phyloP scores from a whole-genome alignment of 2,113 vertebrate genomes.

The Verasper variegatus region DNA sequence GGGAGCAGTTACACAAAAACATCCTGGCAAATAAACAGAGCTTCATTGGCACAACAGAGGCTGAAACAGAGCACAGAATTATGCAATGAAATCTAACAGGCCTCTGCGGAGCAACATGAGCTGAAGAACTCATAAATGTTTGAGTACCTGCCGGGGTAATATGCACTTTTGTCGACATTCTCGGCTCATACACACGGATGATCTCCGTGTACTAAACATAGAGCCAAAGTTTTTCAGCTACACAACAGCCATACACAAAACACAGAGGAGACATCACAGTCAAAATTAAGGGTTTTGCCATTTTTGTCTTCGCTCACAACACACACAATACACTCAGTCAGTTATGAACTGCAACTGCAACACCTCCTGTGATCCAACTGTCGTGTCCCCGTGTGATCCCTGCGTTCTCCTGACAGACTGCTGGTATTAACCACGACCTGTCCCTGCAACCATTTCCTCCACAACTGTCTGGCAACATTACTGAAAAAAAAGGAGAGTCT shows the following conservation, averaged over 20 bases:
- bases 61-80: conserved; percentile 61
- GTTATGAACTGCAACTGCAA: conserved; percentile 4
- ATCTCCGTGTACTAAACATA: conserved; percentile 48
- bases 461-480: conserved; percentile 52
- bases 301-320: conserved; percentile 1
- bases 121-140: conserved; percentile 80
- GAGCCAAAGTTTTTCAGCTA: conserved; percentile 29
- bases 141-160: conserved; percentile 70
- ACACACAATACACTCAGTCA: conserved; percentile 13
- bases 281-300: background rate
- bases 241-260: conserved; percentile 27
- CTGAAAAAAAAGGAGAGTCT: conserved; percentile 37
- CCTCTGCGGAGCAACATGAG: conserved; percentile 73
- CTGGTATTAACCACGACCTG: conserved; percentile 39
- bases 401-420: conserved; percentile 37
- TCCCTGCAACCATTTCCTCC: conserved; percentile 39
- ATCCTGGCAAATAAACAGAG: conserved; percentile 69
- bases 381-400: conserved; percentile 3
- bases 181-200: conserved; percentile 24
- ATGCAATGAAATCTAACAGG: conserved; percentile 79
- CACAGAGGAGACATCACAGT: conserved; percentile 19
- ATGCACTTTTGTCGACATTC: conserved; percentile 51
- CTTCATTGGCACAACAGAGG: conserved; percentile 63
- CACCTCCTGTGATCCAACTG: conserved; percentile 2
- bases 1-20: conserved; percentile 62